These are phyloP conservation scores for Rana temporaria DNA, from an alignment of 2,113 vertebrate genomes.

Conservation along the genomic window DNA sequence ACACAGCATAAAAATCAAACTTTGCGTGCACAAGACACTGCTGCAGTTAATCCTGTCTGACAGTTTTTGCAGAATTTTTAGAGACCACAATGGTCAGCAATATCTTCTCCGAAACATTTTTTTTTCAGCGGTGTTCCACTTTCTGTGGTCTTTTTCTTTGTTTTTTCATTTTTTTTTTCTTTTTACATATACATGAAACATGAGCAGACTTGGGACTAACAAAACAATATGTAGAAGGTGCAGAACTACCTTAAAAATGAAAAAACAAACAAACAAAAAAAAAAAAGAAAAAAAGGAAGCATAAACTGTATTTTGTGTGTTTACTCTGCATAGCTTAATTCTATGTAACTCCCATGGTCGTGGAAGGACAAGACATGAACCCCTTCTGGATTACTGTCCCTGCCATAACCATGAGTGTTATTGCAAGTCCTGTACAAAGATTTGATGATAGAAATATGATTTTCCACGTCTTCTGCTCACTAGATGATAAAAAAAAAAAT, in stretches of 20 bases:
- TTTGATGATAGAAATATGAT: conserved; percentile 76
- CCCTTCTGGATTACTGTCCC: background rate
- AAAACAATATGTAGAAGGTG: conserved; percentile 80
- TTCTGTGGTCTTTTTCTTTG: background rate
- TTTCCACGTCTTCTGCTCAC: conserved; percentile 73
- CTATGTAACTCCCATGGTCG: conserved; percentile 73
- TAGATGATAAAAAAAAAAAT: conserved; percentile 75
- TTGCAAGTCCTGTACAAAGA: conserved; percentile 84
- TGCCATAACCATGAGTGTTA: conserved; percentile 57
- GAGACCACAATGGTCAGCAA: conserved; percentile 82
- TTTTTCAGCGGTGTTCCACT: conserved; percentile 3
- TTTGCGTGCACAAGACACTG: conserved; percentile 75
- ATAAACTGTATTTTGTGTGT: conserved; percentile 76
- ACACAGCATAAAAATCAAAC: conserved; percentile 87
- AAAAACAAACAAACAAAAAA: conserved; percentile 70
- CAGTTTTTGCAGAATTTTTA: conserved; percentile 81
- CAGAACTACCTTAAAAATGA: conserved; percentile 75
- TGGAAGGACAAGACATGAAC: conserved; percentile 11
- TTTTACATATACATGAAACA: conserved; percentile 71
- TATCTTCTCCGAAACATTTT: conserved; percentile 76
- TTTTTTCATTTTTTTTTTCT: background rate
- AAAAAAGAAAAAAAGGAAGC: conserved; percentile 77
- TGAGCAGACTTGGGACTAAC: conserved; percentile 78
- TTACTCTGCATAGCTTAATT: conserved; percentile 98
- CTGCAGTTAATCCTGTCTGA: conserved; percentile 84